A percentile compares a stretch with the other conserved stretches of the same genome.
Evolutionary conservation across 1,140 invertebrate species (phyloP).

Genomic region (Sycophila sp.): DNA sequence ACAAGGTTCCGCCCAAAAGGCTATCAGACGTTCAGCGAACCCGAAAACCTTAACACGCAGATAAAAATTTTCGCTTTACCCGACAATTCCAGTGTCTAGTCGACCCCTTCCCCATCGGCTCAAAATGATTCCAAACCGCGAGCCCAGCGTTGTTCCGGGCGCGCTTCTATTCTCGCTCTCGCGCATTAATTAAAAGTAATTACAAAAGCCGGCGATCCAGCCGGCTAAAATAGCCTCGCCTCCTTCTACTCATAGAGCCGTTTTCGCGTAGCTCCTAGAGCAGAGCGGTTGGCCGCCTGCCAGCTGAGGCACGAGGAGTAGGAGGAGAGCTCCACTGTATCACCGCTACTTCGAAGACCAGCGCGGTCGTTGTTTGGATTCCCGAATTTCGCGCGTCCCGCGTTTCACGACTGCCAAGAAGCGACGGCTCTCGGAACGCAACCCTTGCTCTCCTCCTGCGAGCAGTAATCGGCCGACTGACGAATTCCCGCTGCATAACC

Average conservation of each 20-base stretch:
- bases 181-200: constrained; percentile 20
- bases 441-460: background rate
- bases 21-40: too few species aligned
- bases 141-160: background rate
- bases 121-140: background rate
- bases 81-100: too few species aligned
- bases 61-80: too few species aligned
- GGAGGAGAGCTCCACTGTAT: too few species aligned
- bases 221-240: background rate
- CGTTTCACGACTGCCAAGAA: background rate
- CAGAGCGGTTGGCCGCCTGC: background rate
- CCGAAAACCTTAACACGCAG: too few species aligned
- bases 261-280: background rate
- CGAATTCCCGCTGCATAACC: background rate
- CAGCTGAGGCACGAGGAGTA: background rate
- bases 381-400: constrained; percentile 29
- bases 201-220: background rate
- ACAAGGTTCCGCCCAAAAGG: too few species aligned
- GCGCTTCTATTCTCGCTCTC: background rate
- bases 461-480: background rate
- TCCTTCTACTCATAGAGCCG: background rate
- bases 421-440: background rate
- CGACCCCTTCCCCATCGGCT: too few species aligned
- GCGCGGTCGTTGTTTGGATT: constrained; percentile 39
- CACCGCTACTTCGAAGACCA: background rate